Base-by-base conservation (phyloP, 1,140 invertebrate species). In the Lucilia cuprina region DNA sequence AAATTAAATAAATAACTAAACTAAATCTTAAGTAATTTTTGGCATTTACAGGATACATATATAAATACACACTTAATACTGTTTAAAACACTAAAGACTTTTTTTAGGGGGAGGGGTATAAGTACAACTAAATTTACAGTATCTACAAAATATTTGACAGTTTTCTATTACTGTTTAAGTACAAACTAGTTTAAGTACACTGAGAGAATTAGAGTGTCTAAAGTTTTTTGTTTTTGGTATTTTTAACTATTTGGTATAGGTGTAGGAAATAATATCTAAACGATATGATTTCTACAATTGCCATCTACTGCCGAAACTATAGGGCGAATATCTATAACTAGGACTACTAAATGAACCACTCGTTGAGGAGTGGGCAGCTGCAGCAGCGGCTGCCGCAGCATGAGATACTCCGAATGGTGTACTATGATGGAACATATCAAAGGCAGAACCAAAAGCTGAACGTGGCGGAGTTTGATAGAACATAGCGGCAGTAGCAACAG, bases 391-490 rank as follows among this genome's bases (percentile, higher is more conserved):
- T 30, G 88, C 88, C 85, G 87, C 87, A 74, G 87, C 86, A 70
- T 87, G 86, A 65, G 88, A 86, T 12, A 90, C 87, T 14, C 89
- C 89, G 70, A 91, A 91, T 47, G 89, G 89, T 60, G 89, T 91
- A 85, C 89, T 91, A 86, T 91, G 89, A 80, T 91, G 89, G 89
- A 91, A 91, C 88, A 91, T 91, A 88, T 91, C 89, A 87, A 91
- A 91, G 85, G 89, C 89, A 85, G 89, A 89, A 65, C 89, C 89
- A 82, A 91, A 91, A 60, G 89, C 88, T 75, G 87, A 85, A 80
- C 89, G 86, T 55, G 89, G 90, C 35, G 90, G 90, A 19, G 90
- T 91, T 83, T 91, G 90, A 86, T 91, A 91, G 84, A 88, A 88
- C 87, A 90, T 89, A 85, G 89, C 88, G 35, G 89, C 89, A 9